Evolutionary conservation across 2,113 vertebrate species (phyloP), one percentile per base, ranked within the genome.

Genomic region (Dromaius novaehollandiae): DNA sequence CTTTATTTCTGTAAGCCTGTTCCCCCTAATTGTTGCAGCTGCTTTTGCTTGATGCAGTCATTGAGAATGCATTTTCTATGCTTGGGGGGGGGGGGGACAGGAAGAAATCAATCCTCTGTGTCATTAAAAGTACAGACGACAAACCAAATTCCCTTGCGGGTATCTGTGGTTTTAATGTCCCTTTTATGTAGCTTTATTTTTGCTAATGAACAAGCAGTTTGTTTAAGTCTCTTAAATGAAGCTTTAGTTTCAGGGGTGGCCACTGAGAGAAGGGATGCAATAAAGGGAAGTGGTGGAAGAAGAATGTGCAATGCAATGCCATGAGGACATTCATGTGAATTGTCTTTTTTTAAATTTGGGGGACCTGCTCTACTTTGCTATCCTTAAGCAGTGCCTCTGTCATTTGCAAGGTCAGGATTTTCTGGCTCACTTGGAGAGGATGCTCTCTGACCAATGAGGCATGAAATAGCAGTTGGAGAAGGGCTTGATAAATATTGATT

Each of bases 401-500:
- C 81, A 2, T 95, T 91, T 88, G 73, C 96, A 97, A 97, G 97
- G 96, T 97, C 97, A 97, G 93, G 87, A 80, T 94, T 91, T 96
- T 94, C 96, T 83, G 89, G 91, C 93, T 97, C 60, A 26, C 84
- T 94, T 79, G 61, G 75, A 96, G 77, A 90, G 95, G 94, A 87
- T 70, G 92, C 83, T 96, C 80, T 96, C 93, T 97, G 95, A 86
- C 93, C 96, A 97, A 95, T 88, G 95, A 97, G 95, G 95, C 97
- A 92, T 96, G 97, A 97, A 97, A 97, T 97, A 97, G 94, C 95
- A 80, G 82, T 97, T 94, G 95, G 94, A 94, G 79, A 86, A 95
- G 82, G 69, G 78, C 95, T 96, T 97, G 96, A 97, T 97, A 97
- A 97, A 97, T 97, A 97, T 97, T 97, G 97, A 97, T 97, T 97